Base-by-base conservation (phyloP, 2,113 vertebrate genomes). In the Macaca mulatta region DNA sequence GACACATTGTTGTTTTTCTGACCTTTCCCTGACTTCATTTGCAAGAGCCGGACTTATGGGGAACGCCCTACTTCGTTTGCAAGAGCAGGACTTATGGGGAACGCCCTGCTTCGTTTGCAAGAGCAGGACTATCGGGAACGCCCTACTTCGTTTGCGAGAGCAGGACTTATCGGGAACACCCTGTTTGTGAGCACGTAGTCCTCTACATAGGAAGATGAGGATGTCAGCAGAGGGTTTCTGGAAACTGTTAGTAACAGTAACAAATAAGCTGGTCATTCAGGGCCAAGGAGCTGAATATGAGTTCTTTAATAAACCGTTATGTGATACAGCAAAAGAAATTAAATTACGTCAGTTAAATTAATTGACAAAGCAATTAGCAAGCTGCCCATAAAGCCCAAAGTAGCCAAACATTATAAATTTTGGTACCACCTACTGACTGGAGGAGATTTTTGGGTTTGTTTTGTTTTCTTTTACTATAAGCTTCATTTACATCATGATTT, bases 301-400 rank as follows among this genome's bases (percentile, higher is more conserved):
- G 67, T 89, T 94, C 32, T 83, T 95, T 97, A 86, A 94, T 89
- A 90, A 91, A 52, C 38, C 12, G 45, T 25, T 59, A 27, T 43
- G 61, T 78, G 32, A 84, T 92, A 40, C 57, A 93, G 35, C 69
- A 85, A 91, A 81, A 78, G 57, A 94, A 94, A 91, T 93, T 89
- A 94, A 96, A 97, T 97, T 50, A 69, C 27, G 85, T 88, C 84
- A 81, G 50, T 95, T 88, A 85, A 45, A 95, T 69, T 92, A 94
- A 96, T 90, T 92, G 92, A 88, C 77, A 88, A 92, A 79, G 67
- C 80, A 96, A 70, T 95, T 89, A 90, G 9, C 81, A 95, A 92
- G 59, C 79, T 90, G 72, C 88, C 87, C 32, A 64, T 50, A 90
- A 97, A 86, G 8, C 23, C 38, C 69, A 64, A 70, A 86, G 35